Conservation (phyloP, 1,140 invertebrate genomes). For the Copidosoma floridanum region DNA sequence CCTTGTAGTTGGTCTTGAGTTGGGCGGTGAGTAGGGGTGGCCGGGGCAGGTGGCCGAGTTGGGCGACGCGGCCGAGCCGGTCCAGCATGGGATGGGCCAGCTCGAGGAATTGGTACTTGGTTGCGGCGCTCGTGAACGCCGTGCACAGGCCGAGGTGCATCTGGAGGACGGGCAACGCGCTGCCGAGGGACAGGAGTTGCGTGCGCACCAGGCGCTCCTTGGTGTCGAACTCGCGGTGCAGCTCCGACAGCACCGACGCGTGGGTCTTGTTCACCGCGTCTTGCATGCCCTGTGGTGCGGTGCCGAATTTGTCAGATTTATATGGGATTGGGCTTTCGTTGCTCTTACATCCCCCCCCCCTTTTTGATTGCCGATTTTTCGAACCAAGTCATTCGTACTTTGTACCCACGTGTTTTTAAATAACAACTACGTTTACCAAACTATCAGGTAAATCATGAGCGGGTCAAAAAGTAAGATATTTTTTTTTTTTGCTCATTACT, state of each 20-base stretch:
- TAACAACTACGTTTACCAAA: too few species aligned
- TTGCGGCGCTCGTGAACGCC: constrained; percentile 66
- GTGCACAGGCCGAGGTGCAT: constrained; percentile 68
- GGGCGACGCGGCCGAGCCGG: constrained; percentile 63
- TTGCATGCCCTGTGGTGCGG: constrained; percentile 48
- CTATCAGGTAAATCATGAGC: too few species aligned
- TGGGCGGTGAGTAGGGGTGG: constrained; percentile 48
- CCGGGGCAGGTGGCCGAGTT: constrained; percentile 66
- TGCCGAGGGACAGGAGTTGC: constrained; percentile 61
- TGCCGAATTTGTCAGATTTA: too few species aligned
- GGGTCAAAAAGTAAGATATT: too few species aligned
- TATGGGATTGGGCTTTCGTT: too few species aligned
- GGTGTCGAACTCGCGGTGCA: constrained; percentile 67
- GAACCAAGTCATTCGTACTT: too few species aligned
- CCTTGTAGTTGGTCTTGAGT: constrained; percentile 64
- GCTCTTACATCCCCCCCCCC: too few species aligned
- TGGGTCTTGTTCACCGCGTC: constrained; percentile 68
- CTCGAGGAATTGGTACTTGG: constrained; percentile 72
- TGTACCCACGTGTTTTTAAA: too few species aligned
- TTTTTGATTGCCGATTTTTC: too few species aligned
- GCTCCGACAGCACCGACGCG: constrained; percentile 62
- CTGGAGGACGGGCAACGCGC: constrained; percentile 66
- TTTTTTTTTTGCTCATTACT: too few species aligned
- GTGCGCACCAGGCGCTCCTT: constrained; percentile 66
- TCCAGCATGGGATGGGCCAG: constrained; percentile 68